phyloP scores from a whole-genome alignment of 1,140 invertebrate genomes.

The Bombyx mandarina region DNA sequence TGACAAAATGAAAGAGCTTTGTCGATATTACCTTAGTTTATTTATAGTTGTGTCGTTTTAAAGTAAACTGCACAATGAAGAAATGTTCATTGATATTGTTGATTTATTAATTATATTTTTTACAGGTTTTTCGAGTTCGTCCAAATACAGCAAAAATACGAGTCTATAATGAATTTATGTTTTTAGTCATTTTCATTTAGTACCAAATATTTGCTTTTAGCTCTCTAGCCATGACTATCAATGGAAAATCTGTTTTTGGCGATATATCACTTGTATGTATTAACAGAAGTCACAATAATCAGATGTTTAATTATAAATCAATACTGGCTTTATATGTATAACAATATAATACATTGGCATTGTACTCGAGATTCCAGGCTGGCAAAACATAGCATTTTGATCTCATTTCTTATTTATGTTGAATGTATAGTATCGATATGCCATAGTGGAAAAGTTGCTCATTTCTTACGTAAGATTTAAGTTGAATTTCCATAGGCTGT shows the following conservation, averaged over 20 bases:
- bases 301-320: no score
- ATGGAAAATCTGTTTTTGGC: no score
- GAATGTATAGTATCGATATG: slow-evolving; percentile 46
- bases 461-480: slow-evolving; percentile 38
- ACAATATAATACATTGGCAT: no score
- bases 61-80: no score
- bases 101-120: slow-evolving; percentile 14
- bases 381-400: slow-evolving; percentile 37
- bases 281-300: no score
- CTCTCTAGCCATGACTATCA: slow-evolving; percentile 36
- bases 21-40: no score
- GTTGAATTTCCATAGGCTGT: slow-evolving; percentile 25
- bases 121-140: slow-evolving; percentile 29
- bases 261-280: no score
- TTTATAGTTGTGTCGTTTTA: no score
- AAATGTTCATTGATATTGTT: no score
- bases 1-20: no score
- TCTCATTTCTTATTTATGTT: slow-evolving; percentile 61
- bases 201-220: slow-evolving; percentile 48
- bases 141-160: slow-evolving; percentile 19
- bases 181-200: slow-evolving; percentile 28
- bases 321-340: no score
- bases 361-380: no score
- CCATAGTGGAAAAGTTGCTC: slow-evolving; percentile 51
- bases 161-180: slow-evolving; percentile 15